Percentiles rank a stretch among this genome's conserved stretches.
Conservation (phyloP, 2,797 vertebrate species). For the Poeciliopsis turneri region DNA sequence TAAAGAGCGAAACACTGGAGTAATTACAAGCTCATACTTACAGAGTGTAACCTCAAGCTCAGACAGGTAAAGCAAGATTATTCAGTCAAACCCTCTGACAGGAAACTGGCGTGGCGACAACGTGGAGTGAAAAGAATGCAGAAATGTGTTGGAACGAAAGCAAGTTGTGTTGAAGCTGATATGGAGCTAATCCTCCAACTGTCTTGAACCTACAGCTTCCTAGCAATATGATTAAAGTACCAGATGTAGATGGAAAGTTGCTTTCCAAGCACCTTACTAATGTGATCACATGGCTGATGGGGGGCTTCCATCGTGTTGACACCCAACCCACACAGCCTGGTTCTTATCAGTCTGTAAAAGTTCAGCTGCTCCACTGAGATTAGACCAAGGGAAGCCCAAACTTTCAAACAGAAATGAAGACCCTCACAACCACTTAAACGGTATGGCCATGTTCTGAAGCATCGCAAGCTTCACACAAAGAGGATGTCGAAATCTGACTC, state of each 20-base stretch:
- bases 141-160: not conserved
- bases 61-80: constrained; percentile 9
- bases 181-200: not conserved
- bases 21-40: not conserved
- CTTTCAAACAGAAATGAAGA: constrained; percentile 7
- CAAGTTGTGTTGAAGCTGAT: not conserved
- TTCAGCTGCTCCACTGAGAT: constrained; percentile 74
- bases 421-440: not conserved
- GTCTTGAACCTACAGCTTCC: not conserved
- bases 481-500: constrained; percentile 25
- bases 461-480: not conserved
- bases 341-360: constrained; percentile 66
- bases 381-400: constrained; percentile 49
- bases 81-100: not conserved
- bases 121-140: not conserved
- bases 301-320: constrained; percentile 15
- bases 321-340: constrained; percentile 53
- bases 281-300: not conserved
- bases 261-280: not conserved
- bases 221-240: not conserved
- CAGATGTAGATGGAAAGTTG: not conserved
- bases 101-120: not conserved
- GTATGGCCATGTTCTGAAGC: not conserved
- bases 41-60: constrained; percentile 1
- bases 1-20: constrained; percentile 5